A percentile compares a stretch with the other conserved stretches of the same genome.
Conservation (phyloP, 2,888 invertebrate genomes). For the Trichopria drosophilae region DNA sequence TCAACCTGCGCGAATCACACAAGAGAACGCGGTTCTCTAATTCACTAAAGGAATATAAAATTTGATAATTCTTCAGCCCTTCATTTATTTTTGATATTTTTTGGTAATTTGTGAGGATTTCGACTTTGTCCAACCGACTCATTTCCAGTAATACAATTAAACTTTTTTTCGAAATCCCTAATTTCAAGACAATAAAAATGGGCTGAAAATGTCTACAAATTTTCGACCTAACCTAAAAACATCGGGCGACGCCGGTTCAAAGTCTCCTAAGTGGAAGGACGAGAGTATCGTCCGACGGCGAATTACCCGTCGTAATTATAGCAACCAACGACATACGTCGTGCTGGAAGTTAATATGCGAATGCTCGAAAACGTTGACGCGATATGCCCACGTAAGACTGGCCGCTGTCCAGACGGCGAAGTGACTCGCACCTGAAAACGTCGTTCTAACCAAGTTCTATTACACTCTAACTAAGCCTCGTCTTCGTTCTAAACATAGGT, state of each 20-base stretch:
- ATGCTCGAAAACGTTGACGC: conserved; percentile 46
- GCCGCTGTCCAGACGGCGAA: conserved; percentile 47
- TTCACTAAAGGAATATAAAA: no score
- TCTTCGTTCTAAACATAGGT: conserved; percentile 53
- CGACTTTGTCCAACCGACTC: no score
- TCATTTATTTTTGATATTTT: no score
- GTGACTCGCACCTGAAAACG: conserved; percentile 51
- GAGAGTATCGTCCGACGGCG: no score
- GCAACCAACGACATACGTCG: conserved; percentile 38
- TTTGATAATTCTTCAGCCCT: no score
- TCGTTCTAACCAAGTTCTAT: no score
- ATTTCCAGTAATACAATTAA: no score
- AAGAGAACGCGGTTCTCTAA: no score
- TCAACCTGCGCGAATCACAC: no score
- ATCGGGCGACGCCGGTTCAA: conserved; percentile 24
- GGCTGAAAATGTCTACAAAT: conserved; percentile 19
- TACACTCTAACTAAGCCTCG: no score
- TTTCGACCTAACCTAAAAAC: no score
- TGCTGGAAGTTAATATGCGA: conserved; percentile 40
- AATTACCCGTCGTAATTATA: conserved; percentile 46
- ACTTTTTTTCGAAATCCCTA: conserved; percentile 6
- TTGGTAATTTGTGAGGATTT: no score
- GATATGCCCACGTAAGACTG: conserved; percentile 47
- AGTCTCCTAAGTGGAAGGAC: conserved; percentile 20
- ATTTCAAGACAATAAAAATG: conserved; percentile 15